A percentile compares a stretch with the other conserved stretches of the same genome.
These are phyloP conservation scores for Sebastes minor DNA, from an alignment of 2,797 vertebrate species.

Conservation along the genomic window DNA sequence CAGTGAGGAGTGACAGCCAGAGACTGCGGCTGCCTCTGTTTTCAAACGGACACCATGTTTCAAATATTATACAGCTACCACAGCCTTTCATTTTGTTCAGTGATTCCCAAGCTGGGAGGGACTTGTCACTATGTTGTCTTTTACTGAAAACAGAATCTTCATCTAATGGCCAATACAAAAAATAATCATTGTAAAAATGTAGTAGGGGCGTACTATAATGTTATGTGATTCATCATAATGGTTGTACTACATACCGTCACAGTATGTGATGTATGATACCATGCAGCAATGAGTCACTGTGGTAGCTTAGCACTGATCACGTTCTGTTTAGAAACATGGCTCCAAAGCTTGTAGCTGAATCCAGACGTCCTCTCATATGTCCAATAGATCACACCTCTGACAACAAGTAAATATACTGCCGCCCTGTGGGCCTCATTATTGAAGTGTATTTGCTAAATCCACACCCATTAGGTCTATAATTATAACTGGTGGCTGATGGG, in stretches of 20 bases:
- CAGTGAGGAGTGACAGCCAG: constrained; percentile 54
- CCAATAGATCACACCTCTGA: constrained; percentile 7
- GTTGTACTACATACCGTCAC: too few species aligned
- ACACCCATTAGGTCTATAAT: constrained; percentile 36
- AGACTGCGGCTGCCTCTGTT: constrained; percentile 27
- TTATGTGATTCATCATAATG: neutral
- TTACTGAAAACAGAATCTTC: neutral
- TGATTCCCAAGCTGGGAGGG: neutral
- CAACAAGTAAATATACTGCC: constrained; percentile 20
- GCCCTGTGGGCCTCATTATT: constrained; percentile 41
- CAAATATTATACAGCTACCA: constrained; percentile 17
- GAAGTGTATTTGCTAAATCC: constrained; percentile 21
- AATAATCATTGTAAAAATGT: neutral
- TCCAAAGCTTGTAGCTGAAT: neutral
- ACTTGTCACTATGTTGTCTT: neutral
- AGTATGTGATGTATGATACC: neutral
- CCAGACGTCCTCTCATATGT: neutral
- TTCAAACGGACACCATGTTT: constrained; percentile 46
- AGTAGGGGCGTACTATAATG: neutral
- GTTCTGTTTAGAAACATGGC: neutral
- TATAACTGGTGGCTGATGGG: constrained; percentile 35
- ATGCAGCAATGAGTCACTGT: neutral
- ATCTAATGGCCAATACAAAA: neutral
- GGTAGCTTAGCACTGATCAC: neutral
- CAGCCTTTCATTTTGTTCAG: constrained; percentile 34